phyloP scores from a whole-genome alignment of 2,113 vertebrate genomes.

The Tachysurus vachellii region DNA sequence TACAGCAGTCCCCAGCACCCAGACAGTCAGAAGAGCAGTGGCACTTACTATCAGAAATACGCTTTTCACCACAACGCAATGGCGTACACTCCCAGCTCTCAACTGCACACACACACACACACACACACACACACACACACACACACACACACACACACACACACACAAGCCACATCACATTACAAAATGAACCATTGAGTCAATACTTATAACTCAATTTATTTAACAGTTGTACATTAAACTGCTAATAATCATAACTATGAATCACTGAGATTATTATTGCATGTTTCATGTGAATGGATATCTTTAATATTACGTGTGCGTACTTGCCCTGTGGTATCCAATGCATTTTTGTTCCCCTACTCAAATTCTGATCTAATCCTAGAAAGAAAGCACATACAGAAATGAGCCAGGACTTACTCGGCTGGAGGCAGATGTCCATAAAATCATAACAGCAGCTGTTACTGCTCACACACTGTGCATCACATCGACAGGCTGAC shows the following conservation, averaged over 20 bases:
- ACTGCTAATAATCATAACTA: neutral
- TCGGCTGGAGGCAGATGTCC: conserved; percentile 60
- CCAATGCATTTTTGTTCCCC: neutral
- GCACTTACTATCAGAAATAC: conserved; percentile 62
- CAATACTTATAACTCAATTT: neutral
- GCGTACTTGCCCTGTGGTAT: neutral
- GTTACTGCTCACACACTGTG: conserved; percentile 36
- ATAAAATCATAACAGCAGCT: conserved; percentile 70
- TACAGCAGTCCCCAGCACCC: conserved; percentile 69
- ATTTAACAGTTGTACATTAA: neutral
- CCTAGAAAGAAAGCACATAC: neutral
- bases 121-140: conserved; percentile 10
- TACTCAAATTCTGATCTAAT: neutral
- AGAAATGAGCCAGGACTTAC: conserved; percentile 51
- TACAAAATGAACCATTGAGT: neutral
- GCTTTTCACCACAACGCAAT: conserved; percentile 69
- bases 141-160: neutral
- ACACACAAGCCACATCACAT: neutral
- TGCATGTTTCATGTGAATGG: neutral
- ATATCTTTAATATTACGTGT: neutral
- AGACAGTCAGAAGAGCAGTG: conserved; percentile 72
- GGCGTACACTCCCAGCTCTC: conserved; percentile 69
- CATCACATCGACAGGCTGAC: conserved; percentile 65
- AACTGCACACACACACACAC: conserved; percentile 39
- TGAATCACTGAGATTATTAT: neutral